These are phyloP conservation scores for Trichonephila clavata DNA, from an alignment of 1,140 invertebrate species.

Conservation along the genomic window DNA sequence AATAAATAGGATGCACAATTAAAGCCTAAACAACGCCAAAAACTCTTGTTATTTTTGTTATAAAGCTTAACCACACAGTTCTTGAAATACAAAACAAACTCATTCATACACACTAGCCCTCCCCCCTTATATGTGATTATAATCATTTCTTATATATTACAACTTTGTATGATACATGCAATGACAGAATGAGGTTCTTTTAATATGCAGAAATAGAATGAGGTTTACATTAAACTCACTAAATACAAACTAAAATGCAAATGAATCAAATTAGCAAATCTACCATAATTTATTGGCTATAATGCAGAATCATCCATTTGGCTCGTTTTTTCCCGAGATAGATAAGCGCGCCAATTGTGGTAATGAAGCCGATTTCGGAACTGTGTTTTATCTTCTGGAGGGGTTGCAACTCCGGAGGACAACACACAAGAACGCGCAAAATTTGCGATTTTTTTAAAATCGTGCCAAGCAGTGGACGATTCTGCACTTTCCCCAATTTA, in stretches of 20 bases:
- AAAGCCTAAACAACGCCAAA: background rate
- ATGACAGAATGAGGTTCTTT: background rate
- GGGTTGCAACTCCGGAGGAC: no score
- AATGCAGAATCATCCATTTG: no score
- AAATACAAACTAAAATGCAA: background rate
- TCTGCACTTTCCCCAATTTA: background rate
- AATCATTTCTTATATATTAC: slow-evolving; percentile 40
- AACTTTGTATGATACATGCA: slow-evolving; percentile 9
- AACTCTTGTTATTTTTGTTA: background rate
- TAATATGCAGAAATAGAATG: background rate
- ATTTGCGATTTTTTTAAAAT: no score
- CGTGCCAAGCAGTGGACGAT: no score
- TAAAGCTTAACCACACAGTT: background rate
- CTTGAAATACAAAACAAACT: slow-evolving; percentile 10
- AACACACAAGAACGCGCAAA: no score
- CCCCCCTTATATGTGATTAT: background rate
- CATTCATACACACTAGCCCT: background rate
- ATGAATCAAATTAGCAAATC: background rate
- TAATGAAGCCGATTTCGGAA: no score
- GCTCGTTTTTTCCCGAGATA: no score
- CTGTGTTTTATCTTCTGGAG: no score
- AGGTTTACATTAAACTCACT: background rate
- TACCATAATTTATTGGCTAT: background rate
- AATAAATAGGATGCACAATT: background rate
- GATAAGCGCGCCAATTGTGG: no score